Conservation (phyloP, 2,888 invertebrate genomes). For the Thyatira batis region DNA sequence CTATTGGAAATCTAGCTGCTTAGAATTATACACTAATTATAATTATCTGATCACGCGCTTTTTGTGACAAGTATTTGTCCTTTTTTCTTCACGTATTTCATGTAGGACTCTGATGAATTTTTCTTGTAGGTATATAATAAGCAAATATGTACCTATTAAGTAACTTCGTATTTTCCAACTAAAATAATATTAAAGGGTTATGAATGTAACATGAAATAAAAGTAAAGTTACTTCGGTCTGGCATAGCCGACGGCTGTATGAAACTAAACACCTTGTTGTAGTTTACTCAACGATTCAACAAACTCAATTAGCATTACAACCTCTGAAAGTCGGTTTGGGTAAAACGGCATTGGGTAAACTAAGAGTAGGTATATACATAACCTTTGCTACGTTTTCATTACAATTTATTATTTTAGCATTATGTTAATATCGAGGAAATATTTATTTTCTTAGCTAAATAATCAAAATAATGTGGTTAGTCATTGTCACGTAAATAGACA, state of each 20-base stretch:
- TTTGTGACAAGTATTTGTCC: slow-evolving; percentile 7
- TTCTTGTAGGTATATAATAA: slow-evolving; percentile 13
- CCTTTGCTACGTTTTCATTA: slow-evolving; percentile 7
- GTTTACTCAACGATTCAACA: slow-evolving; percentile 62
- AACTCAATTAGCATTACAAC: slow-evolving; percentile 68
- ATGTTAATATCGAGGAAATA: neutral
- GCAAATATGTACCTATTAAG: slow-evolving; percentile 26
- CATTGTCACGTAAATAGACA: no score
- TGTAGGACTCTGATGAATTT: slow-evolving; percentile 13
- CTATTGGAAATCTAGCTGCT: neutral
- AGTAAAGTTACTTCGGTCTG: slow-evolving; percentile 41
- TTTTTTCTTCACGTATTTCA: slow-evolving; percentile 8
- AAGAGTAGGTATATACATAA: slow-evolving; percentile 13
- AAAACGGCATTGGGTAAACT: slow-evolving; percentile 45
- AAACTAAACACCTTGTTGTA: slow-evolving; percentile 65
- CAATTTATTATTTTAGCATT: slow-evolving; percentile 9
- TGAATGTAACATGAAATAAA: slow-evolving; percentile 48
- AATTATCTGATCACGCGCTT: slow-evolving; percentile 19
- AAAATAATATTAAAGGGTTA: slow-evolving; percentile 49
- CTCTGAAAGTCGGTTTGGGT: slow-evolving; percentile 53
- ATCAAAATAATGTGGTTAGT: no score
- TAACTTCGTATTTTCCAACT: slow-evolving; percentile 24
- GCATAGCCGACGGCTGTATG: slow-evolving; percentile 56
- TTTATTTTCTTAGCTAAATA: no score
- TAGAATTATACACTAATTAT: neutral